Conservation (phyloP, 2,797 vertebrate species). For the Hephaestus fuliginosus region DNA sequence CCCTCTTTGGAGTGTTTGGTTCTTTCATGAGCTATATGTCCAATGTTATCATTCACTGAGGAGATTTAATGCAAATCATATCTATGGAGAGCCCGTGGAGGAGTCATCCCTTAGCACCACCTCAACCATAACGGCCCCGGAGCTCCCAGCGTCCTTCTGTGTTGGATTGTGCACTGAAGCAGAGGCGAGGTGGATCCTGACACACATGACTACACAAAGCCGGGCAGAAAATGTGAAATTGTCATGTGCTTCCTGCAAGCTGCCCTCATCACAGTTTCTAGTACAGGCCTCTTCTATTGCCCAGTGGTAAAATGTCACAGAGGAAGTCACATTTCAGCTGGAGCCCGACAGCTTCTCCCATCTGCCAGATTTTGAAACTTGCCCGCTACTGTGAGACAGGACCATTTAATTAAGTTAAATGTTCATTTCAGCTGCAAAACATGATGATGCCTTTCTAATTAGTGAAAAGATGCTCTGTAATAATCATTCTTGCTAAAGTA, state of each 20-base stretch:
- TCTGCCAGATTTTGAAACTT: constrained; percentile 1
- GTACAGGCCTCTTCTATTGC: constrained; percentile 30
- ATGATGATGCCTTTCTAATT: not conserved
- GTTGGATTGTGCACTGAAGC: constrained; percentile 66
- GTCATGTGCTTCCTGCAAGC: constrained; percentile 42
- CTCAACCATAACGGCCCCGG: constrained; percentile 47
- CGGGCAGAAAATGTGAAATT: constrained; percentile 47
- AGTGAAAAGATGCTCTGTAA: too few species aligned
- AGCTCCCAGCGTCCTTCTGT: constrained; percentile 42
- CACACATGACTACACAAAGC: constrained; percentile 77
- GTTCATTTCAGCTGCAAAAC: constrained; percentile 2
- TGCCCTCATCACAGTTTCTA: constrained; percentile 51
- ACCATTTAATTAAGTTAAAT: constrained; percentile 9
- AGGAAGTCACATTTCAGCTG: constrained; percentile 33
- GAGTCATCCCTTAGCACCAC: constrained; percentile 41
- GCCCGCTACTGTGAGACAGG: not conserved
- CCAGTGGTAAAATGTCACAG: constrained; percentile 37
- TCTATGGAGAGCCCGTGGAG: constrained; percentile 24
- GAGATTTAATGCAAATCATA: constrained; percentile 48
- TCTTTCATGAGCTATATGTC: constrained; percentile 23
- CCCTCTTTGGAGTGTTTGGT: constrained; percentile 9
- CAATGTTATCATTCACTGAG: constrained; percentile 10
- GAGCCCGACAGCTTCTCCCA: not conserved
- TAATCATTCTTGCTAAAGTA: not conserved
- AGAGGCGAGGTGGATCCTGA: constrained; percentile 54